Base-by-base conservation (phyloP, 2,797 vertebrate species). In the Triplophysa bombifrons region DNA sequence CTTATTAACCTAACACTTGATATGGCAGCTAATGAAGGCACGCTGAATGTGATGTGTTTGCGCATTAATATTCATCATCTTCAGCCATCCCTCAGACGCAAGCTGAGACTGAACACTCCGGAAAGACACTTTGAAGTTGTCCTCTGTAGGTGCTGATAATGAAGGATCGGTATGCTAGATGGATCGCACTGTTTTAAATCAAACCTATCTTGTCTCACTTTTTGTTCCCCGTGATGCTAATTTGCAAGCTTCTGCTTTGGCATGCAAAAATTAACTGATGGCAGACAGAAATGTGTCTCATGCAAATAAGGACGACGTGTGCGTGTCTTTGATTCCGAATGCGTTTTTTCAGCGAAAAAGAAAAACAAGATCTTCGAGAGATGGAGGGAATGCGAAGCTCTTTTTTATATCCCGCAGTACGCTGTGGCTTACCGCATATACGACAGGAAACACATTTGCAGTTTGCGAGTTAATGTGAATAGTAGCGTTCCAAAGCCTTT, bases 21-120 rank as follows among this genome's bases (percentile, higher is more conserved):
- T 78, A 41, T 44, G 12, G 2, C 20, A 41, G 66, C 48, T 76
- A 78, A 70, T 70, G 53, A 74, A 80, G 55, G 63, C 19, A 50
- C 1, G 16, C 46, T 73, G 76, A 65, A 53, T 41, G 55, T 67
- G 60, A 83, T 74, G 69, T 61, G 63, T 19, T 72, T 68, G 65
- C 58, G 44, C 72, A 72, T 80, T 77, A 84, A 80, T 84, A 82
- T 83, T 82, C 75, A 77, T 80, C 66, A 69, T 70, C 46, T 80
- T 63, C 34, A 71, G 34, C 6, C 58, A 34, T 61, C 34, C n/a
- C 68, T 63, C 22, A 71, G n/a, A 78, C 56, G 34, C 56, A 78
- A 63, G 30, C 56, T 51, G 56, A 64, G 46, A 71, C 30, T 71
- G 70, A 70, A 61, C 19, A 51, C 56, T 4, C 44, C 27, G 34